These are phyloP conservation scores for Porites evermanni DNA, from an alignment of 92 coral and sea anemone species.

Conservation along the genomic window DNA sequence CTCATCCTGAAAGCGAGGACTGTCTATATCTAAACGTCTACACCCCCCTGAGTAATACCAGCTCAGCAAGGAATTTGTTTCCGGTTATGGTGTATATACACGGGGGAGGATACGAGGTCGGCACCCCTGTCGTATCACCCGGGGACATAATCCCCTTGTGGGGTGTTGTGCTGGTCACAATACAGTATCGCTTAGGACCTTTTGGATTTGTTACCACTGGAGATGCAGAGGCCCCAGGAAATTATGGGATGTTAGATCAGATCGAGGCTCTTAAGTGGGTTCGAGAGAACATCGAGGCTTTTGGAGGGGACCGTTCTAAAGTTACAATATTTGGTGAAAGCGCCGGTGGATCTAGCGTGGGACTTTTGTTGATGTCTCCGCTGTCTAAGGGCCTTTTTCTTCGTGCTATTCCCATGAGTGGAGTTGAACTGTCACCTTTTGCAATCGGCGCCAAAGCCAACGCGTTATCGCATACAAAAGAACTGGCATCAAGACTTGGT, in stretches of 20 bases:
- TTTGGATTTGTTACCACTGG: slow-evolving; percentile 85
- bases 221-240: slow-evolving; percentile 79
- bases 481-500: slow-evolving; percentile 30
- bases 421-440: slow-evolving; percentile 79
- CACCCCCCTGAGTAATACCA: slow-evolving; percentile 40
- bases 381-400: slow-evolving; percentile 79
- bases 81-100: slow-evolving; percentile 94
- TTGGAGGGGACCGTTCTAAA: slow-evolving; percentile 79
- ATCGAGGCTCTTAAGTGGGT: slow-evolving; percentile 84
- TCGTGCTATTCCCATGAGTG: slow-evolving; percentile 82
- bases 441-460: slow-evolving; percentile 54
- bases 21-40: slow-evolving; percentile 84
- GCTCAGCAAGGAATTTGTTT: neutral
- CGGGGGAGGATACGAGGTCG: slow-evolving; percentile 92
- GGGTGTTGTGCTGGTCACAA: slow-evolving; percentile 86
- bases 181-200: slow-evolving; percentile 89
- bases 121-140: slow-evolving; percentile 81
- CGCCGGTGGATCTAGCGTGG: slow-evolving; percentile 92
- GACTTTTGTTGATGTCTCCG: slow-evolving; percentile 75
- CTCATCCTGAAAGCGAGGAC: slow-evolving; percentile 79
- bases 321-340: slow-evolving; percentile 94
- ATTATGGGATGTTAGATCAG: slow-evolving; percentile 92
- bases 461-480: slow-evolving; percentile 62
- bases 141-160: slow-evolving; percentile 86
- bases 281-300: slow-evolving; percentile 69